Evolutionary conservation across 2,113 vertebrate genomes (phyloP), one percentile per base, ranked within the genome.

Genomic region (Silurus meridionalis): DNA sequence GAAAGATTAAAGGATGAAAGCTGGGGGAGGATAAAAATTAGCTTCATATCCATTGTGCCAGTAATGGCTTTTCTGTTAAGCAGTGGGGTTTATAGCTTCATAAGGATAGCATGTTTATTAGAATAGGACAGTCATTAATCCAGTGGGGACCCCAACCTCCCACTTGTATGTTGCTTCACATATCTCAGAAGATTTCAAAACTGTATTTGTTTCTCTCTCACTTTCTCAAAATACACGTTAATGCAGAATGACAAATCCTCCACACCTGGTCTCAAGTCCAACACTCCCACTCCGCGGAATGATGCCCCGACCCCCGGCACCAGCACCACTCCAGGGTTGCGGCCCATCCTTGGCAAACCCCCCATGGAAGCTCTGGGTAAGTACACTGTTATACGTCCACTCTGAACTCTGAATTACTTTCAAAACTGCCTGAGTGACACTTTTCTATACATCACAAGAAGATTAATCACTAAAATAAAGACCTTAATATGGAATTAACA

Each of bases 291-390:
- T 0, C 97, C 97, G 0, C 94, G 97, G 80, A 99, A 97, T 0
- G 97, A 99, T 0, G 97, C 97, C 85, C 97, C 98, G 0, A 99
- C 97, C 89, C 98, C 98, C 0, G 98, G 98, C 92, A 99, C 98
- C 37, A 98, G 97, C 92, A 97, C 96, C 80, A 98, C 97, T 64
- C 97, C 97, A 0, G 97, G 98, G 89, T 96, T 99, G 90, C 93
- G 98, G 91, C 95, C 97, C 0, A 96, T 97, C 92, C 94, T 97
- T 0, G 97, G 97, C 92, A 99, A 99, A 50, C 96, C 97, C 13
- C 93, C 96, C 93, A 97, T 98, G 97, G 97, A 99, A 90, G 97
- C 96, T 28, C 93, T 96, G 10, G 94, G 95, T 95, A 78, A 92
- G 93, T 93, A 57, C 1, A 21, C 60, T 50, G 37, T 25, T 82